A percentile compares a stretch with the other conserved stretches of the same genome.
Evolutionary conservation across 2,113 vertebrate species (phyloP).

Genomic region (Peromyscus polionotus): DNA sequence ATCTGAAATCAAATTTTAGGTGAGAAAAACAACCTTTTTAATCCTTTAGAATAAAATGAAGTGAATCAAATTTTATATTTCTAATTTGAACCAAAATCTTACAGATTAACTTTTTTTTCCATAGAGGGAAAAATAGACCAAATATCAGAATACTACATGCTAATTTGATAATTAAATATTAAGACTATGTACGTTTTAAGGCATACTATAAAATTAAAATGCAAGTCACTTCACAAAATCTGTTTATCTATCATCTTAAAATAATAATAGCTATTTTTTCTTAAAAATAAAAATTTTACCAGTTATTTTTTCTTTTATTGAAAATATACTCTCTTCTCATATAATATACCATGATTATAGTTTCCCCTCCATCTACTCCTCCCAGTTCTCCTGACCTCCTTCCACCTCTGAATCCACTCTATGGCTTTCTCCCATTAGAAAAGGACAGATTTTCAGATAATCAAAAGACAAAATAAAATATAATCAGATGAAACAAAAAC

Average conservation of each 20-base stretch:
- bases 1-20: constrained; percentile 70
- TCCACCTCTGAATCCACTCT: background rate
- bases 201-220: constrained; percentile 58
- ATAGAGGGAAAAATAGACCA: background rate
- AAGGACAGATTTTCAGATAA: background rate
- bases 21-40: background rate
- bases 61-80: background rate
- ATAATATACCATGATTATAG: background rate
- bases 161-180: constrained; percentile 69
- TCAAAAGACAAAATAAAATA: background rate
- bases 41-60: constrained; percentile 61
- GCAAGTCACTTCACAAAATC: background rate
- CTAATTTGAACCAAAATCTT: background rate
- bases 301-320: background rate
- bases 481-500: background rate
- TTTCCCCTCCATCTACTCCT: background rate
- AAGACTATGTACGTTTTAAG: constrained; percentile 72
- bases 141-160: background rate
- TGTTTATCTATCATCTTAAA: background rate
- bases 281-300: background rate
- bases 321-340: background rate
- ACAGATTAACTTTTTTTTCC: background rate
- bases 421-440: background rate
- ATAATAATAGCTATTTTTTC: background rate
- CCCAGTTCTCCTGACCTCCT: background rate